Conservation (phyloP, 2,888 invertebrate species). For the Zootermopsis nevadensis region DNA sequence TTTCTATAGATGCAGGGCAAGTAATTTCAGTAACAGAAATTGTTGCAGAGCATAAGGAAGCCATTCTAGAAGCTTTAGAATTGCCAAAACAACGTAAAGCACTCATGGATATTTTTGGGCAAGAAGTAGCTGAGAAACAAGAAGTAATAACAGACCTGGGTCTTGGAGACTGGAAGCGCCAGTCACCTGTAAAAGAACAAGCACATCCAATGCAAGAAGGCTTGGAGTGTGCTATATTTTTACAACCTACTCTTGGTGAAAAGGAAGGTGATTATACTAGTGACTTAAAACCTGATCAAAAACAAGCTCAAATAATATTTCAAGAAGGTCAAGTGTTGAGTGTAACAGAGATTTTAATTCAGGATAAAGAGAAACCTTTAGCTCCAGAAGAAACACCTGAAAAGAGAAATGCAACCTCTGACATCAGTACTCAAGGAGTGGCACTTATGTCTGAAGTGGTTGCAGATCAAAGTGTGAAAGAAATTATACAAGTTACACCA, state of each 20-base stretch:
- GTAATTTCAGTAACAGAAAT: slow-evolving; percentile 57
- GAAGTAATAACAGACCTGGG: slow-evolving; percentile 63
- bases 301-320: slow-evolving; percentile 66
- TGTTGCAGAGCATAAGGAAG: slow-evolving; percentile 57
- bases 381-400: slow-evolving; percentile 61
- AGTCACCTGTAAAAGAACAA: slow-evolving; percentile 62
- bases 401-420: slow-evolving; percentile 66
- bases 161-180: slow-evolving; percentile 63
- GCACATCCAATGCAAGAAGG: slow-evolving; percentile 68
- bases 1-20: slow-evolving; percentile 51
- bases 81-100: slow-evolving; percentile 55
- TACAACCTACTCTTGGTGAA: slow-evolving; percentile 67
- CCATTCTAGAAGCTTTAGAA: slow-evolving; percentile 54
- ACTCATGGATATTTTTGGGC: slow-evolving; percentile 57
- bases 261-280: slow-evolving; percentile 65
- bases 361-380: slow-evolving; percentile 66
- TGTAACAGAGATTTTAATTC: slow-evolving; percentile 65
- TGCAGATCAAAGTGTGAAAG: slow-evolving; percentile 63
- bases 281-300: slow-evolving; percentile 66
- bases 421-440: slow-evolving; percentile 68
- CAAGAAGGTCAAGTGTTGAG: slow-evolving; percentile 71
- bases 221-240: slow-evolving; percentile 67
- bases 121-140: slow-evolving; percentile 67
- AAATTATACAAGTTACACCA: slow-evolving; percentile 54
- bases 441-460: slow-evolving; percentile 71